These are phyloP conservation scores for Plagiodera versicolora DNA, from an alignment of 2,888 invertebrate genomes.

Conservation along the genomic window DNA sequence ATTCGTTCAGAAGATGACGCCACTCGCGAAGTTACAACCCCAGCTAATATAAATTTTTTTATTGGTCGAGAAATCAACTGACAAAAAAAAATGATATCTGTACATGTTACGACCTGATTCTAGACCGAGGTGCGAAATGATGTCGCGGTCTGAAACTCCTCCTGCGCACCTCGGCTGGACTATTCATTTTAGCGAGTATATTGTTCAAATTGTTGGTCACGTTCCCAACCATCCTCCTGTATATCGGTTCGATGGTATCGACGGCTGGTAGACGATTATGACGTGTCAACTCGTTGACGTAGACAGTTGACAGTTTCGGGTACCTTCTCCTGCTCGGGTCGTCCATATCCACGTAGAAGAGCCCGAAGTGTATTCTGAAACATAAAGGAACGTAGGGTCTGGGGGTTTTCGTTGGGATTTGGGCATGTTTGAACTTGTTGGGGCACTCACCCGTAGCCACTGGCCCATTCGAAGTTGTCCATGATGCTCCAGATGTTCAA, in stretches of 20 bases:
- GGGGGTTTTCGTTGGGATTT: too few relatives aligned
- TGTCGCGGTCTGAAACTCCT: not conserved
- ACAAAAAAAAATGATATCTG: too few relatives aligned
- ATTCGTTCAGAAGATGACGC: too few relatives aligned
- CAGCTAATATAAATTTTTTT: too few relatives aligned
- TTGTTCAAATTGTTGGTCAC: not conserved
- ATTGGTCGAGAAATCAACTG: too few relatives aligned
- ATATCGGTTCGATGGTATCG: not conserved
- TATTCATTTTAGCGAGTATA: not conserved
- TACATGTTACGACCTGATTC: not conserved
- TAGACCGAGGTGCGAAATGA: not conserved
- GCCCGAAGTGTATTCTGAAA: not conserved
- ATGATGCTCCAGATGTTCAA: conserved; percentile 39
- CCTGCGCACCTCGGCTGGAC: not conserved
- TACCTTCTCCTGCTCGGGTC: not conserved
- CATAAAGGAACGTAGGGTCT: too few relatives aligned
- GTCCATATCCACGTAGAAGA: not conserved
- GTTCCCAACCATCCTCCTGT: not conserved
- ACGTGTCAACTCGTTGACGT: not conserved
- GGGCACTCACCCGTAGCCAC: conserved; percentile 38
- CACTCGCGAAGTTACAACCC: too few relatives aligned
- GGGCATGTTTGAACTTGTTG: too few relatives aligned
- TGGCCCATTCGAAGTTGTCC: conserved; percentile 56
- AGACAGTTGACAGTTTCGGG: not conserved
- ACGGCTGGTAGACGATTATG: not conserved